Evolutionary conservation across 1,140 invertebrate genomes (phyloP), one percentile per base, ranked within the genome.

Genomic region (Saccostrea glomerata): DNA sequence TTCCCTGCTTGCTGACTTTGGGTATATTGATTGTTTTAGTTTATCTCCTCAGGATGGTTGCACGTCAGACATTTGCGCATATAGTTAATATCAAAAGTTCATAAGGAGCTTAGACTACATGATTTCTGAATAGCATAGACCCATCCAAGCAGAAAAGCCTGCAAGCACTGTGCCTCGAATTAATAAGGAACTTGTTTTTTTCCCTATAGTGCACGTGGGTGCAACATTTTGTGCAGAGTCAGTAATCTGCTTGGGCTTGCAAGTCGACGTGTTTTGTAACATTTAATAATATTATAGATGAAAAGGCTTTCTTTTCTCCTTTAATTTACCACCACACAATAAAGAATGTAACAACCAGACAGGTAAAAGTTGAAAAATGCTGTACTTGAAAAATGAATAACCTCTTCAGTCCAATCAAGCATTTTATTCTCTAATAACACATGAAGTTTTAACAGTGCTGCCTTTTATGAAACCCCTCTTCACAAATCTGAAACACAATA

Each of bases 101-200:
- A 30, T 77, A 77, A 77, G 70, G 9, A 77, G 70, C 70, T 77
- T 77, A 77, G 25, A 36, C 70, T 77, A 77, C 70, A 77, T 77
- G 23, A 77, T 77, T 77, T 77, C 70, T 77, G 70, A 77, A 77
- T 77, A 77, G 25, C 70, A 66, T 20, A 36, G 70, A 77, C 70
- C 70, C 70, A 77, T 30, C 70, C 70, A 77, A 77, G 70, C 70
- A 77, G 70, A 77, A 77, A 77, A 77, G 25, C 70, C 30, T 30
- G 70, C 70, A 77, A 77, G 25, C 13, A 77, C 30, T 77, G 12
- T 30, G 70, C 30, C 1, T 77, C 23, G 13, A 36, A 30, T 77
- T 77, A 77, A 77, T 77, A 77, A 77, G 23, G 70, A 77, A 36
- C 70, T 77, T 77, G 70, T 77, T 36, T 66, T 30, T 12, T 30